These are phyloP conservation scores for Bujurquina vittata DNA, from an alignment of 2,113 vertebrate genomes.

Conservation along the genomic window DNA sequence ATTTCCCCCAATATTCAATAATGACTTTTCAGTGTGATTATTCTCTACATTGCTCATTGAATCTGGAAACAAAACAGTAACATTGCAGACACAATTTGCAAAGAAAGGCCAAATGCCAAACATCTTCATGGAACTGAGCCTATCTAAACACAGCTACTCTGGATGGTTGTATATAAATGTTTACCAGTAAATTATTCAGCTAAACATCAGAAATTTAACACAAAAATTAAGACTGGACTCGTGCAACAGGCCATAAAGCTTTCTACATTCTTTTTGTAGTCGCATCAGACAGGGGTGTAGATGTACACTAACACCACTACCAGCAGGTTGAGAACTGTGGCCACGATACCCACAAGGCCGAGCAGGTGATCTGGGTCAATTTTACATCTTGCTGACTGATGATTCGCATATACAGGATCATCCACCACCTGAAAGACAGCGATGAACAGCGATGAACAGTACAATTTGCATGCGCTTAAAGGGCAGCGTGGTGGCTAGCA, in stretches of 20 bases:
- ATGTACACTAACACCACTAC: slow-evolving; percentile 57
- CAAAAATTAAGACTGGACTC: not conserved
- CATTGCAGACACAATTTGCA: not conserved
- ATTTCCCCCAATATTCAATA: not conserved
- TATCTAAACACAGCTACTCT: not conserved
- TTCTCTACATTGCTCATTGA: not conserved
- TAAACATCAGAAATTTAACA: not conserved
- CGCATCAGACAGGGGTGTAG: slow-evolving; percentile 37
- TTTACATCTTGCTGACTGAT: not conserved
- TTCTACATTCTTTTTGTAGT: not conserved
- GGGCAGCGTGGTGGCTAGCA: too few species aligned
- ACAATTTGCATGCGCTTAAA: not conserved
- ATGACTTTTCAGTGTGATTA: not conserved
- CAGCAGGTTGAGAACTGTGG: slow-evolving; percentile 55
- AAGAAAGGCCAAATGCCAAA: not conserved
- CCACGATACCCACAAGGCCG: slow-evolving; percentile 50
- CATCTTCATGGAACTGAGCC: not conserved
- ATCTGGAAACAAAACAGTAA: not conserved
- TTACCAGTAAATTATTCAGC: not conserved
- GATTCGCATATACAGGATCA: not conserved
- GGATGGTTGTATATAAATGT: not conserved
- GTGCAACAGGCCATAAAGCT: not conserved
- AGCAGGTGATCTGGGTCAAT: slow-evolving; percentile 43
- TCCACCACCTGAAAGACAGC: slow-evolving; percentile 18
- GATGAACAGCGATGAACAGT: not conserved